Conservation (phyloP, 2,797 vertebrate species). For the Psittacula derbiana region DNA sequence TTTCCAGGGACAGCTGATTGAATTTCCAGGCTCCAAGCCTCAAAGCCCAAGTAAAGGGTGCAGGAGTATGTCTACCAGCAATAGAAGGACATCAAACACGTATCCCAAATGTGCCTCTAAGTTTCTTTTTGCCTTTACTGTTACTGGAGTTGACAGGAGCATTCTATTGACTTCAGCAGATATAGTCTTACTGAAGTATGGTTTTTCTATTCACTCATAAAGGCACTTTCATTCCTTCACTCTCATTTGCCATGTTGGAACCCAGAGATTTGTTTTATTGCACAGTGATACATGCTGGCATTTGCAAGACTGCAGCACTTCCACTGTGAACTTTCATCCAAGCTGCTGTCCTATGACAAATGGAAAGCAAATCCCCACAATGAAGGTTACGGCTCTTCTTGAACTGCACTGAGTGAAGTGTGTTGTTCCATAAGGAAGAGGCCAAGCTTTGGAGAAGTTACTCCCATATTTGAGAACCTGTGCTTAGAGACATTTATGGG, state of each 20-base stretch:
- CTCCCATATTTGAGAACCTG: background rate
- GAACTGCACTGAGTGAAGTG: background rate
- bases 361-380: background rate
- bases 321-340: background rate
- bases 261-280: background rate
- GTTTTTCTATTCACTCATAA: background rate
- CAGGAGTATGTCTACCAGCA: conserved; percentile 35
- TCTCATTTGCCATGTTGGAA: background rate
- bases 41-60: background rate
- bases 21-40: background rate
- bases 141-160: background rate
- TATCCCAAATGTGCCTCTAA: conserved; percentile 6
- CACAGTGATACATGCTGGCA: background rate
- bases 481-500: background rate
- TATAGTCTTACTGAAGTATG: background rate
- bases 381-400: background rate
- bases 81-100: conserved; percentile 33
- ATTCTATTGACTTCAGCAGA: background rate
- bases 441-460: background rate
- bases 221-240: background rate
- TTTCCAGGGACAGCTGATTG: background rate
- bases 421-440: background rate
- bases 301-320: background rate
- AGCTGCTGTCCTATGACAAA: background rate
- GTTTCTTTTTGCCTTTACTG: conserved; percentile 21